Base-by-base conservation (phyloP, 2,113 vertebrate genomes). In the Pleuronectes platessa region DNA sequence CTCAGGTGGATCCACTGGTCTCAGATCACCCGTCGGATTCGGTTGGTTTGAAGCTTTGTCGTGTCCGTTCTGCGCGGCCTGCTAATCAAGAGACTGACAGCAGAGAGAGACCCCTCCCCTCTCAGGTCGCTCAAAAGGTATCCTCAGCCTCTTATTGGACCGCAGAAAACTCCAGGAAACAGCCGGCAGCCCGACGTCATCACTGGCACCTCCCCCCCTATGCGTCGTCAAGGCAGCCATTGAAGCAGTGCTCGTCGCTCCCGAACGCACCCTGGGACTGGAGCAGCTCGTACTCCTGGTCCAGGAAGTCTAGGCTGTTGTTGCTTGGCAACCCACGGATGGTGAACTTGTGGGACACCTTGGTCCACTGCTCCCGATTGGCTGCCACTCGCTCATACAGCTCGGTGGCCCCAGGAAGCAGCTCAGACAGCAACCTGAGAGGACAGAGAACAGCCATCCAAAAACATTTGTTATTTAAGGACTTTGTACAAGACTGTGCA, bases 241-340 rank as follows among this genome's bases (percentile, higher is more conserved):
- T 99, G 90, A 98, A 64, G 23, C 94, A 95, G 70, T 93, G 92
- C 69, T 92, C 76, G 0, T 95, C 89, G 1, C 92, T 93, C 23
- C 93, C 94, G 0, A 96, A 93, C 1, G 88, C 92, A 2, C 93
- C 95, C 54, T 97, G 93, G 1, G 90, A 88, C 79, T 95, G 95
- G 40, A 97, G 95, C 17, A 96, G 95, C 92, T 98, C 97, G 0
- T 97, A 98, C 53, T 99, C 98, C 83, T 99, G 97, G 24, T 98
- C 97, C 92, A 99, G 88, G 71, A 99, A 99, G 94, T 99, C 98
- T 86, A 99, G 90, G 2, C 97, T 98, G 92, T 99, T 99, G 96
- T 98, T 97, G 86, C 97, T 99, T 1, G 98, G 98, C 86, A 99
- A 91, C 2, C 98, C 98, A 0, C 97, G 93, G 88, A 98, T 96